phyloP scores from a whole-genome alignment of 2,888 invertebrate genomes.

The Rhimphoctona megacephalus region DNA sequence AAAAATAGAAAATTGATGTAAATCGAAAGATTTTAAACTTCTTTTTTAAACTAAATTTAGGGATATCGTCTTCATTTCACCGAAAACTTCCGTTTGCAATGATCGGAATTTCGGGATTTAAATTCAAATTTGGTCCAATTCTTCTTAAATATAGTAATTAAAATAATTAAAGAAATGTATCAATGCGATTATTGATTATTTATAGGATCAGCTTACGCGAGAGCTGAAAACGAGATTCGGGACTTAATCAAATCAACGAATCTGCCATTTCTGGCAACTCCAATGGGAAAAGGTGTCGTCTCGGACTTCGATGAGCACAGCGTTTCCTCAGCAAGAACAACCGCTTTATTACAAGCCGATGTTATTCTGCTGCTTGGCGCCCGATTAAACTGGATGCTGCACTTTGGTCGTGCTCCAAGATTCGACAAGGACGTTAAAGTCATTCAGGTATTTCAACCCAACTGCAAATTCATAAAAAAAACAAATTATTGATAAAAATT shows the following conservation, averaged over 20 bases:
- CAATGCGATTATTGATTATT: not conserved
- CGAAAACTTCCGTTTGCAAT: no score
- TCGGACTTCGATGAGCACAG: slow-evolving; percentile 89
- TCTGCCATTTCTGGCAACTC: slow-evolving; percentile 96
- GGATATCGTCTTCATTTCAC: no score
- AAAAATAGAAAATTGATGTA: not conserved
- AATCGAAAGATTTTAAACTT: not conserved
- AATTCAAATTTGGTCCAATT: no score
- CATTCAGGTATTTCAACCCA: slow-evolving; percentile 89
- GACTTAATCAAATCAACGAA: slow-evolving; percentile 90
- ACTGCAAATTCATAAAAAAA: not conserved
- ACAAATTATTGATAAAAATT: not conserved
- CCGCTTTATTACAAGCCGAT: slow-evolving; percentile 95
- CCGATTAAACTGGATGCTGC: slow-evolving; percentile 98
- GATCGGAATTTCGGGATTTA: no score
- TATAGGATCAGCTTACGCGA: slow-evolving; percentile 92
- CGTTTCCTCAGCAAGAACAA: slow-evolving; percentile 94
- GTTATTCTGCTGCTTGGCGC: slow-evolving; percentile 95
- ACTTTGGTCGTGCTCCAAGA: slow-evolving; percentile 96
- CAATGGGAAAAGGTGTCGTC: slow-evolving; percentile 96
- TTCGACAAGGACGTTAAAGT: slow-evolving; percentile 93
- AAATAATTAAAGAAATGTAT: no score
- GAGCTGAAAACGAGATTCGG: slow-evolving; percentile 90
- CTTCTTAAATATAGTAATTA: no score
- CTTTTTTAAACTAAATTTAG: not conserved